A percentile compares a stretch with the other conserved stretches of the same genome.
Conservation (phyloP, 2,797 vertebrate genomes). For the Acanthis flammea region DNA sequence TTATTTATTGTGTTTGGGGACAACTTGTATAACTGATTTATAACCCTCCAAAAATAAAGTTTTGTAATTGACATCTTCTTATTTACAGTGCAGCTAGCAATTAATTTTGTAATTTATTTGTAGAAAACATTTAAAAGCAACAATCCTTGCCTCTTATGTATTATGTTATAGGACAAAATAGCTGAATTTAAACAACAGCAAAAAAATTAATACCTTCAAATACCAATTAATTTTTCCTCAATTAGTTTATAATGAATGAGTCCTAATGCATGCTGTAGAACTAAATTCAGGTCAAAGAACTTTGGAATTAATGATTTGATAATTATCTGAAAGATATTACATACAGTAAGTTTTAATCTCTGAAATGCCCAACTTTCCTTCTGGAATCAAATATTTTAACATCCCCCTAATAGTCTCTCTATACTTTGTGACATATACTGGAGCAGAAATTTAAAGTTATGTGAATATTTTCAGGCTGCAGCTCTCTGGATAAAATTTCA, state of each 20-base stretch:
- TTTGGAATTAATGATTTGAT: not conserved
- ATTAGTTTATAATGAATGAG: not conserved
- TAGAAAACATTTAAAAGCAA: constrained; percentile 17
- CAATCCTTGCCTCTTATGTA: not conserved
- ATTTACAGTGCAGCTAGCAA: constrained; percentile 28
- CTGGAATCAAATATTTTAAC: not conserved
- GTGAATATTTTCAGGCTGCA: not conserved
- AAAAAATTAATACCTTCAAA: not conserved
- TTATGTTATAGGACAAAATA: not conserved
- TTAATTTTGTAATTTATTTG: constrained; percentile 43
- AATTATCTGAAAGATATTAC: not conserved
- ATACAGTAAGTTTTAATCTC: not conserved
- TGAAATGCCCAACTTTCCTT: not conserved
- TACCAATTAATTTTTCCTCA: not conserved
- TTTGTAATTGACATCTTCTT: constrained; percentile 15
- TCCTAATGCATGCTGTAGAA: not conserved
- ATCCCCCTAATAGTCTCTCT: not conserved
- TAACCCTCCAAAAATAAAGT: not conserved
- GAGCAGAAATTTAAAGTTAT: not conserved
- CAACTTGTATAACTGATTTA: constrained; percentile 24
- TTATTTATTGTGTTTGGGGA: constrained; percentile 26
- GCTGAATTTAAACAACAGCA: not conserved
- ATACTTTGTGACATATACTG: not conserved
- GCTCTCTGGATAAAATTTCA: not conserved
- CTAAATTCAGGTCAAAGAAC: not conserved